Percentiles rank a stretch among this genome's conserved stretches.
phyloP scores from a whole-genome alignment of 1,140 invertebrate species.

The Lepidurus couesii region DNA sequence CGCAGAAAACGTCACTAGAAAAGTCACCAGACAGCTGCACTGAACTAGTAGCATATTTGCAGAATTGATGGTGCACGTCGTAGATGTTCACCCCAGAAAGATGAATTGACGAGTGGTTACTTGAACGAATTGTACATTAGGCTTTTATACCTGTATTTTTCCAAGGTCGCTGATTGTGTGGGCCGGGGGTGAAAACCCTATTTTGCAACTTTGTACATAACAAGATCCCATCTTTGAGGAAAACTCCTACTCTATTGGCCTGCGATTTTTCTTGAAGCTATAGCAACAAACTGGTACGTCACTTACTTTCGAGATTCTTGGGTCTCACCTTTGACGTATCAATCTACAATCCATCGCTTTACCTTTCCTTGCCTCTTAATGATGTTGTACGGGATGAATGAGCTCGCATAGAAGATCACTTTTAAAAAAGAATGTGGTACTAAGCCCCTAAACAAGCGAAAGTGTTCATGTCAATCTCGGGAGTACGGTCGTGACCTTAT shows the following conservation, averaged over 20 bases:
- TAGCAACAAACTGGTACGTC: not conserved
- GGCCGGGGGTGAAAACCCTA: not conserved
- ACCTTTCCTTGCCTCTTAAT: too few relatives aligned
- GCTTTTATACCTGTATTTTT: slow-evolving; percentile 7
- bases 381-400: too few relatives aligned
- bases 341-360: too few relatives aligned
- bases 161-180: not conserved
- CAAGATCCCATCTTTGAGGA: not conserved
- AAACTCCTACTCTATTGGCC: not conserved
- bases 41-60: not conserved
- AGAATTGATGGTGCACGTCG: not conserved
- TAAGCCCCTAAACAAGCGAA: too few relatives aligned
- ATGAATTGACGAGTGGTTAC: not conserved
- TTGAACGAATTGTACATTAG: not conserved
- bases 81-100: not conserved
- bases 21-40: not conserved
- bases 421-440: too few relatives aligned
- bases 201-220: not conserved
- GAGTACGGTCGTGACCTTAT: too few relatives aligned
- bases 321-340: too few relatives aligned
- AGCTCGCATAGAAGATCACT: too few relatives aligned
- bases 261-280: not conserved
- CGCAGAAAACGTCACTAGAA: not conserved
- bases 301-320: too few relatives aligned
- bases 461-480: too few relatives aligned